Conservation (phyloP, 2,888 invertebrate species). For the Lumbricus terrestris region DNA sequence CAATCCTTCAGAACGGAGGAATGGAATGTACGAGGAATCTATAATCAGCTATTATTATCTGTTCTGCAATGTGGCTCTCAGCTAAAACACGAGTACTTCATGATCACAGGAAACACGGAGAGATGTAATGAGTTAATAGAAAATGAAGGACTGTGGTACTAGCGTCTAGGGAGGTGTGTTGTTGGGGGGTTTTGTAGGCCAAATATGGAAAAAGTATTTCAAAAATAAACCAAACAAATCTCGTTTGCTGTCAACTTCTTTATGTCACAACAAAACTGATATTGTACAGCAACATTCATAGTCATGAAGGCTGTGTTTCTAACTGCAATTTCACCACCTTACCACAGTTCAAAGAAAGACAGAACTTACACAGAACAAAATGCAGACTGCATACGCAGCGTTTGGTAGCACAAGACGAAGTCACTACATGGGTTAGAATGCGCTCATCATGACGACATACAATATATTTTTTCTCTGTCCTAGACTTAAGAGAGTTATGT, state of each 20-base stretch:
- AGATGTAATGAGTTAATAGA: too few relatives aligned
- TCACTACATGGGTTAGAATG: too few relatives aligned
- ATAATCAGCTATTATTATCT: too few relatives aligned
- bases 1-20: too few relatives aligned
- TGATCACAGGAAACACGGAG: too few relatives aligned
- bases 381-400: background rate
- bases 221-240: background rate
- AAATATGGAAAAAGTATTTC: too few relatives aligned
- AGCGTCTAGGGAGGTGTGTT: too few relatives aligned
- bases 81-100: too few relatives aligned
- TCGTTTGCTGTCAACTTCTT: background rate
- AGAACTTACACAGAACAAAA: background rate
- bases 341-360: background rate
- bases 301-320: background rate
- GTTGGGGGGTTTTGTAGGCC: too few relatives aligned
- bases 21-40: too few relatives aligned
- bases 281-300: background rate
- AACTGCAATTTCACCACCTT: background rate
- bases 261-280: background rate
- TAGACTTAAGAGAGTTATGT: background rate
- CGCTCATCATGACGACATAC: background rate
- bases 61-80: too few relatives aligned
- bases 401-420: background rate
- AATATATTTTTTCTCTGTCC: background rate
- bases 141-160: too few relatives aligned